Evolutionary conservation across 1,140 invertebrate species (phyloP), one percentile per base, ranked within the genome.

Genomic region (Ericerus pela): DNA sequence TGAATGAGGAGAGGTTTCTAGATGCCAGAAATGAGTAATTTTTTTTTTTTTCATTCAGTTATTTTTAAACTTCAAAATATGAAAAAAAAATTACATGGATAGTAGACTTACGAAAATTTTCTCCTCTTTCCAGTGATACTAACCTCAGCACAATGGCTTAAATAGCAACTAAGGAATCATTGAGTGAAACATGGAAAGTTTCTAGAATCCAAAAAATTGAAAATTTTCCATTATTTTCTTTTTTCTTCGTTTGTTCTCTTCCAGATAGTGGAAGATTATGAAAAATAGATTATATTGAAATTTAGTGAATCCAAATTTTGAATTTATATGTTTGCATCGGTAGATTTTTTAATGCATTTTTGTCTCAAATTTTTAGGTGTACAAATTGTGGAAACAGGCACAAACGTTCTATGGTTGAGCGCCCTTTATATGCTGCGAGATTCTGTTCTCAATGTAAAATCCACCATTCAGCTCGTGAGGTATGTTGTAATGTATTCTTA

Each of bases 331-430:
- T 16, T 28, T 1, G 8, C 24, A 51, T 2, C 20, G 12, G 11
- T 16, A 16, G 36, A 14, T 14, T 53, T 30, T 54, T 51, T 22
- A 11, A 28, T n/a, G 27, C 58, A 27, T 29, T 28, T 38, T n/a
- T 38, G 22, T 24, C 22, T 56, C 10, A 5, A 41, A 60, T 54
- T 30, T 52, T n/a, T 37, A 78, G 79, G 65, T 91, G 87, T 73
- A 91, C 86, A 69, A 88, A 90, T 69, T 96, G 91, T 74, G 85
- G 85, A 26, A 79, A 84, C 27, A 79, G 89, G 57, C 92, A 96
- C 71, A 84, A 84, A 66, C 78, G 91, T 53, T 78, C 85, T 61
- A 79, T 82, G 65, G 84, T 87, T 20, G 81, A 87, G 60, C 75
- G 89, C 65, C 87, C 88, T 36, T 84, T 82, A 67, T 93, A 90